These are phyloP conservation scores for Antrozous pallidus DNA, from an alignment of 2,797 vertebrate species.

Conservation along the genomic window DNA sequence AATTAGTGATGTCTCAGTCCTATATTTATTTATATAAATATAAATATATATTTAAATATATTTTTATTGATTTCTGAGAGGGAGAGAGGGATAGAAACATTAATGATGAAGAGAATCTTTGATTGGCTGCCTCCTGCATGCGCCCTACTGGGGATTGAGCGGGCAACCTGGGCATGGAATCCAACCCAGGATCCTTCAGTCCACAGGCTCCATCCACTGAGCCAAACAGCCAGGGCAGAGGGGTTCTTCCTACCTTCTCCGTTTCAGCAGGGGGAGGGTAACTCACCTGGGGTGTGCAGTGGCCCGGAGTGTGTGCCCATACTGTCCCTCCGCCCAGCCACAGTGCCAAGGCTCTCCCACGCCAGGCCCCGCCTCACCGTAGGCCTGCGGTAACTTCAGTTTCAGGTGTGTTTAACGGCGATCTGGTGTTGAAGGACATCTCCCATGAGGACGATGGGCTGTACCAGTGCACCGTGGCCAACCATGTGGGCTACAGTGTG, in stretches of 20 bases:
- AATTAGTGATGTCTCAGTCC: neutral
- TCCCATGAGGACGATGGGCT: conserved; percentile 83
- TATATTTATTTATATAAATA: no score
- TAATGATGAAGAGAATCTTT: no score
- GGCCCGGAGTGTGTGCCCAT: neutral
- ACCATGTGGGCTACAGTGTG: conserved; percentile 85
- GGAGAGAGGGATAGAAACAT: no score
- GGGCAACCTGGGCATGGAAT: no score
- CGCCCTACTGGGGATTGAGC: no score
- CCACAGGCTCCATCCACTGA: no score
- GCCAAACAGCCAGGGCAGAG: neutral
- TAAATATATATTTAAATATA: no score
- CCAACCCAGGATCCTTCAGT: no score
- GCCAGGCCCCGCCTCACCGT: accelerated
- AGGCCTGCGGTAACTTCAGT: neutral
- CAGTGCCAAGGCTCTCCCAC: neutral
- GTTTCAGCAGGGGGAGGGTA: neutral
- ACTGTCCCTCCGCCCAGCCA: neutral
- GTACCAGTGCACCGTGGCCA: conserved; percentile 88
- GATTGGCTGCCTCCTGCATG: no score
- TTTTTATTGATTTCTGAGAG: no score
- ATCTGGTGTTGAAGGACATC: conserved; percentile 88
- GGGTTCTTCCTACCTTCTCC: neutral
- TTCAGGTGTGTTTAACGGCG: conserved; percentile 84
- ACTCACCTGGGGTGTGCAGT: neutral